Evolutionary conservation across 2,888 invertebrate species (phyloP), one percentile per base, ranked within the genome.

Genomic region (Panorpa germanica): DNA sequence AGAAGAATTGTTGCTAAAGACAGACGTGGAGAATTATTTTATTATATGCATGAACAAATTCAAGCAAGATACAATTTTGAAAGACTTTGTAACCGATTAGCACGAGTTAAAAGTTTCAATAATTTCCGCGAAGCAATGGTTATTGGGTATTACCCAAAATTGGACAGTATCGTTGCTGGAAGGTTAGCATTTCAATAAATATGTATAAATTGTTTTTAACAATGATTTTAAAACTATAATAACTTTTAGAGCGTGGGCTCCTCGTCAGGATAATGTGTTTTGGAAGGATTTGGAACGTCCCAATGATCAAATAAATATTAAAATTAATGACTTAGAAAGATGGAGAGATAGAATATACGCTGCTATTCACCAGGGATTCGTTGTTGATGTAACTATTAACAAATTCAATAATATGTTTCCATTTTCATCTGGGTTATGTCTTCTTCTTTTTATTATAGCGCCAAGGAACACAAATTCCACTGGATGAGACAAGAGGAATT

Each of bases 101-200:
- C 64, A 19, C 64, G 74, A 15, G 67, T 70, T 0, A 61, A 60
- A 39, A 63, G 70, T 7, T 63, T 76, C 28, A 64, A 60, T 35
- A 71, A 78, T 48, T 67, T 72, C 50, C 62, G 69, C 7, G 70
- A 69, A 5, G 66, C 73, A 0, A 70, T 83, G 29, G 53, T 60
- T 0, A 81, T 83, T 46, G 82, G 72, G 0, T 85, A 85, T 45
- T 85, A 73, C 53, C 76, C 82, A 1, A 85, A 83, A 53, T 53
- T 70, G 37, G 64, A 67, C 43, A 63, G 62, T 25, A 45, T 61
- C 34, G 60, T 65, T 3, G 53, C 67, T 0, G 61, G 62, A 35
- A 50, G 38, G 38, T 36, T 23, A 11, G 10, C 19, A 6, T 14
- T 5, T 13, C 27, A 13, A 14, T 14, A 2, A 4, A 19, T 28